These are phyloP conservation scores for Anabas testudineus DNA, from an alignment of 2,797 vertebrate species.

Conservation along the genomic window DNA sequence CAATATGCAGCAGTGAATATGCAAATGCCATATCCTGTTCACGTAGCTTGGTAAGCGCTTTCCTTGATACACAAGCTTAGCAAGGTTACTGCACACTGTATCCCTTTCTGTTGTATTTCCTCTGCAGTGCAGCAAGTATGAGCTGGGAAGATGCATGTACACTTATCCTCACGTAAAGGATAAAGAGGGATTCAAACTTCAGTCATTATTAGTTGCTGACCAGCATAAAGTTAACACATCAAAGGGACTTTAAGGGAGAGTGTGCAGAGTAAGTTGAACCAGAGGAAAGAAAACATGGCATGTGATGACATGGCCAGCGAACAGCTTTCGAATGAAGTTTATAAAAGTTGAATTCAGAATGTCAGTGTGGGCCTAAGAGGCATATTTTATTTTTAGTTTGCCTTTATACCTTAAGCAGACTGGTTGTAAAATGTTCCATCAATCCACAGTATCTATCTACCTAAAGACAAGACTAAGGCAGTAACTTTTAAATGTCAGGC, in stretches of 20 bases:
- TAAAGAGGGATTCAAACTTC: not conserved
- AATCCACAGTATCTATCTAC: not conserved
- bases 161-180: not conserved
- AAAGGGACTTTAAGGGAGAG: not conserved
- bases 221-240: not conserved
- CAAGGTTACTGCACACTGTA: not conserved
- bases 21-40: conserved; percentile 22
- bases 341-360: conserved; percentile 43
- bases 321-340: conserved; percentile 48
- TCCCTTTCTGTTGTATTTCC: not conserved
- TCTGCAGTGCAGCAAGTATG: not conserved
- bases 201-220: not conserved
- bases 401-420: conserved; percentile 2
- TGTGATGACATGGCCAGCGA: conserved; percentile 24
- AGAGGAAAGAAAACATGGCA: not conserved
- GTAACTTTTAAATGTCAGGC: conserved; percentile 9
- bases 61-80: not conserved
- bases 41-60: not conserved
- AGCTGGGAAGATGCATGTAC: not conserved
- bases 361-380: conserved; percentile 30
- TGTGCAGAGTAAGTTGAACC: not conserved
- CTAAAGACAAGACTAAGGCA: conserved; percentile 2
- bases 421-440: no score
- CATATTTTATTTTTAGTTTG: conserved; percentile 46
- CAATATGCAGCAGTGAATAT: not conserved